Evolutionary conservation across 1,140 invertebrate genomes (phyloP).

Genomic region (Dryas iulia): DNA sequence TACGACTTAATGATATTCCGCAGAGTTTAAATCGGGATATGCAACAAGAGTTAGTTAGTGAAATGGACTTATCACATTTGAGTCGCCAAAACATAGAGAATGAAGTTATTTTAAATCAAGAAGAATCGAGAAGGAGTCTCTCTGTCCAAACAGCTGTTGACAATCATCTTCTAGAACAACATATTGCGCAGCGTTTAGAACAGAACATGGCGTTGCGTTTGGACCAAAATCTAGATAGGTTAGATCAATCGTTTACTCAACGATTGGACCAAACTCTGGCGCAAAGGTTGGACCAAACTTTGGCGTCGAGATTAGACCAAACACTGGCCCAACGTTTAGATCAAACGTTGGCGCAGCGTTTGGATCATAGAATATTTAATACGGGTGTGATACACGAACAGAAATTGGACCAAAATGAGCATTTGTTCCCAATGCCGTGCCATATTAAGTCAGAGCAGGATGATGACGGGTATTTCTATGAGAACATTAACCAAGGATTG

Average conservation of each 20-base stretch:
- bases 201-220: slow-evolving; percentile 42
- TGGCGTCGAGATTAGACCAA: slow-evolving; percentile 41
- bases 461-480: slow-evolving; percentile 69
- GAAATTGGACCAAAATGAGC: slow-evolving; percentile 46
- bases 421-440: slow-evolving; percentile 57
- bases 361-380: slow-evolving; percentile 45
- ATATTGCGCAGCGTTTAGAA: slow-evolving; percentile 46
- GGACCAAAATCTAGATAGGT: slow-evolving; percentile 38
- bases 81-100: slow-evolving; percentile 51
- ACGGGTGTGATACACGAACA: slow-evolving; percentile 39
- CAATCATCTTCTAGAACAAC: slow-evolving; percentile 49
- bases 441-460: slow-evolving; percentile 71
- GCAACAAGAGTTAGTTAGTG: slow-evolving; percentile 48
- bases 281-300: slow-evolving; percentile 44
- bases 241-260: slow-evolving; percentile 45
- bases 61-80: slow-evolving; percentile 53
- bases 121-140: slow-evolving; percentile 41
- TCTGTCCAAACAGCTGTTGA: slow-evolving; percentile 42
- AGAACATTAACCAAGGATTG: slow-evolving; percentile 50
- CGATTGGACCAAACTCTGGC: slow-evolving; percentile 41
- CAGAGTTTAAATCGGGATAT: slow-evolving; percentile 44
- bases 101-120: slow-evolving; percentile 40
- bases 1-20: slow-evolving; percentile 45
- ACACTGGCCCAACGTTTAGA: slow-evolving; percentile 42
- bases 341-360: slow-evolving; percentile 37